Evolutionary conservation across 2,797 vertebrate species (phyloP), one percentile per base, ranked within the genome.

Genomic region (Varecia variegata): DNA sequence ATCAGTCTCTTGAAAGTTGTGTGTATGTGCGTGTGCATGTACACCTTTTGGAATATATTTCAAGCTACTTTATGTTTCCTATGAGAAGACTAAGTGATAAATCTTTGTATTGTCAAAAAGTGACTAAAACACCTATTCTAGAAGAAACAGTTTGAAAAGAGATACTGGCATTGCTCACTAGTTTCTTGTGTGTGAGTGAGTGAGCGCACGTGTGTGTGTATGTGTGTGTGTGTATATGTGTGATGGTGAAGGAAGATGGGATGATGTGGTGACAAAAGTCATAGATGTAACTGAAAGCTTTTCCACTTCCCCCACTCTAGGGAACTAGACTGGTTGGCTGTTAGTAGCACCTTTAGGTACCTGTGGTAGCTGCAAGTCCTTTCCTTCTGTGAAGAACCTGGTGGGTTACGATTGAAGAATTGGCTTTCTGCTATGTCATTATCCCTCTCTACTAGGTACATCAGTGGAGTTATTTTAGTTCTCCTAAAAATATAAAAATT

Each of bases 401-500:
- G 14, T 86, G 17, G 43, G 18, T 73, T 84, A 25, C 65, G n/a
- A 27, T 56, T 17, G 11, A 77, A 83, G 77, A 83, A n/a, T 65
- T 58, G n/a, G 38, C 52, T 88, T 88, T 80, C 45, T 62, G 32
- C 71, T 89, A n/a, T 77, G 47, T 88, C 40, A 90, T 17, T 83
- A 18, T 65, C 9, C 20, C 13, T 82, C 15, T 58, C 40, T 88
- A 35, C 21, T 65, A 50, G 84, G 54, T 70, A 27, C 14, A 88
- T 93, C 56, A 86, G 54, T 85, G 54, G 38, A 83, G 2, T 83
- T 84, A 93, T 84, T 94, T 88, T 62, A 60, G 13, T 67, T 90
- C 18, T 94, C n/a, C 45, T 93, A 60, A 96, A 94, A 96, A 70
- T 74, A 76, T 38, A 74, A 93, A 76, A 94, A 81, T 85, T 54